Evolutionary conservation across 1,140 invertebrate genomes (phyloP).

Genomic region (Nilaparvata lugens): DNA sequence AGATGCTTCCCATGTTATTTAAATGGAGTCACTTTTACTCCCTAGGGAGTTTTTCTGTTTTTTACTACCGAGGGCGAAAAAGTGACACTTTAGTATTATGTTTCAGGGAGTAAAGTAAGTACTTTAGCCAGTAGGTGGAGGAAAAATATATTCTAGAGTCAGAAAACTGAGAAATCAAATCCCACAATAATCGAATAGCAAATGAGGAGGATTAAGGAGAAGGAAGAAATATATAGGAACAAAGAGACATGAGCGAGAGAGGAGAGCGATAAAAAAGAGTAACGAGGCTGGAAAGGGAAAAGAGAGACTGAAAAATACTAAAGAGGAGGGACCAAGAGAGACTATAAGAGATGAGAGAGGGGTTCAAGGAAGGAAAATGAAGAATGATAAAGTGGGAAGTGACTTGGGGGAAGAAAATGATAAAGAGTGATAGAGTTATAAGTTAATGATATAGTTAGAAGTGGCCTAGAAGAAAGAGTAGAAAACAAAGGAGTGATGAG

Average conservation of each 20-base stretch:
- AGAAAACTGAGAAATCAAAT: too few relatives aligned
- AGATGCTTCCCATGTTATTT: too few relatives aligned
- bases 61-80: too few relatives aligned
- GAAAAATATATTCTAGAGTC: too few relatives aligned
- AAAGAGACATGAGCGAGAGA: neutral
- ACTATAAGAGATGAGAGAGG: too few relatives aligned
- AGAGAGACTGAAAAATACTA: neutral
- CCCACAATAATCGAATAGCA: too few relatives aligned
- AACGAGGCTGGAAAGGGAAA: neutral
- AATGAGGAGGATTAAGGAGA: too few relatives aligned
- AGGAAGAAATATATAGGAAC: neutral
- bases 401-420: neutral
- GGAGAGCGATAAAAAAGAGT: neutral
- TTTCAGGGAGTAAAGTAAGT: too few relatives aligned
- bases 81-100: too few relatives aligned
- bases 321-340: neutral
- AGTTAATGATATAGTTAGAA: neutral
- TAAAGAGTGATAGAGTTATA: neutral
- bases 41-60: too few relatives aligned
- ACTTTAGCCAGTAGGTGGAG: too few relatives aligned
- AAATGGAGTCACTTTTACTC: too few relatives aligned
- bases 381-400: neutral
- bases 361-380: neutral
- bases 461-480: neutral
- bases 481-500: neutral